Conservation (phyloP, 2,113 vertebrate species). For the Tragelaphus imberbis region DNA sequence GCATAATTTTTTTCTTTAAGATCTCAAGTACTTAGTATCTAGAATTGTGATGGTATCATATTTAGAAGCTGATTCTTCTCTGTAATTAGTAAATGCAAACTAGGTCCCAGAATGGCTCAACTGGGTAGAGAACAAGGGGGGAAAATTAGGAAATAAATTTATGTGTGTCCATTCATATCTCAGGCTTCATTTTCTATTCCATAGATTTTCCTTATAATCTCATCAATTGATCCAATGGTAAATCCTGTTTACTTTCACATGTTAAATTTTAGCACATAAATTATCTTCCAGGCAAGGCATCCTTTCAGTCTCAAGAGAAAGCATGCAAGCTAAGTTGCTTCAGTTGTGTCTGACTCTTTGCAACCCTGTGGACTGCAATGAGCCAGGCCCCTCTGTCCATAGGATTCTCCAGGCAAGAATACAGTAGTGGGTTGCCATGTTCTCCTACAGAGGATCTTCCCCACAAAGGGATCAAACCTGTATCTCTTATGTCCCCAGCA, state of each 20-base stretch:
- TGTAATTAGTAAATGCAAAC: not conserved
- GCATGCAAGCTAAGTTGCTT: not conserved
- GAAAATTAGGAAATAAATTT: not conserved
- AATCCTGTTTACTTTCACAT: not conserved
- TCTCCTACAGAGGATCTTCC: not conserved
- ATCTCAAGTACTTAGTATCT: not conserved
- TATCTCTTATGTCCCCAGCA: not conserved
- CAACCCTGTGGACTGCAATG: not conserved
- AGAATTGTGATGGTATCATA: not conserved
- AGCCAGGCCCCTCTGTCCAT: not conserved
- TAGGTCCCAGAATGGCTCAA: not conserved
- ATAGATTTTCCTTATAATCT: not conserved
- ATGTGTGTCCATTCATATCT: fast-evolving
- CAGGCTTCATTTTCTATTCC: not conserved
- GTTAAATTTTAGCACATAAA: not conserved
- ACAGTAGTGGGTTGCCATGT: not conserved
- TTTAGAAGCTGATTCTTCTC: not conserved
- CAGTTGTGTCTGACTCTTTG: not conserved
- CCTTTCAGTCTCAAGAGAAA: not conserved
- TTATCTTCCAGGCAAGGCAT: not conserved
- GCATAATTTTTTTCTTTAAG: not conserved
- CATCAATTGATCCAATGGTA: not conserved
- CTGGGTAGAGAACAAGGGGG: not conserved
- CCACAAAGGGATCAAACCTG: not conserved
- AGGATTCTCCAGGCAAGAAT: not conserved